Evolutionary conservation across 2,113 vertebrate species (phyloP).

Genomic region (Atlantisia rogersi): DNA sequence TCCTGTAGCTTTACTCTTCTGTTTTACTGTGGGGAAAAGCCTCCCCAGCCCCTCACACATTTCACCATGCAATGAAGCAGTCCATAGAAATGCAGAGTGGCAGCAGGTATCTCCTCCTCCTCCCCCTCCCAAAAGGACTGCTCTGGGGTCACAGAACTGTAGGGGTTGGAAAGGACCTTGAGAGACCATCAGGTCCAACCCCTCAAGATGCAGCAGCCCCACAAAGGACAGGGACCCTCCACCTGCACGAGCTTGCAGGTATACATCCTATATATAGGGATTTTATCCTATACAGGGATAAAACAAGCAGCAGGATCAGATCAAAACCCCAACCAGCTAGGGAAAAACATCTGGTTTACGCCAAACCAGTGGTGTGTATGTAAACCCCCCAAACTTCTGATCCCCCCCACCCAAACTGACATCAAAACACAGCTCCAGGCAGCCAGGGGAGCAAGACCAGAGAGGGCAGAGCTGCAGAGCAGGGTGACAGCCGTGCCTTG

Average conservation of each 20-base stretch:
- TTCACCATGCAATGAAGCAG: neutral
- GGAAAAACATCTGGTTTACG: neutral
- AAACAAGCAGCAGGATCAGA: neutral
- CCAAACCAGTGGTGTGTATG: neutral
- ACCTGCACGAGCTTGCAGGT: fast-evolving
- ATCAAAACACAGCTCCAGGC: fast-evolving
- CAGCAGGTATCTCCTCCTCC: neutral
- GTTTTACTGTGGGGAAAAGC: neutral
- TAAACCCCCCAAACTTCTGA: no score
- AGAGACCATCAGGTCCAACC: no score
- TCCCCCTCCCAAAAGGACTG: neutral
- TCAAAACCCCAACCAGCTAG: neutral
- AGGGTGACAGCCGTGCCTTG: fast-evolving
- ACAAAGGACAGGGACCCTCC: neutral
- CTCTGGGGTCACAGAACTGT: neutral
- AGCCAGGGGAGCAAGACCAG: neutral
- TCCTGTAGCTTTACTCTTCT: neutral
- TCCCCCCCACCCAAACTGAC: neutral
- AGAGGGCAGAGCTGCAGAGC: neutral
- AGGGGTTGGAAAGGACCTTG: no score
- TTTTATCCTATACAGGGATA: no score
- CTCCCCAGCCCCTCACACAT: neutral
- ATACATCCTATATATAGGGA: no score
- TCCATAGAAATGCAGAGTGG: neutral
- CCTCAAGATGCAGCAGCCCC: neutral